phyloP scores from a whole-genome alignment of 2,113 vertebrate genomes.

The Phalacrocorax brasilianus region DNA sequence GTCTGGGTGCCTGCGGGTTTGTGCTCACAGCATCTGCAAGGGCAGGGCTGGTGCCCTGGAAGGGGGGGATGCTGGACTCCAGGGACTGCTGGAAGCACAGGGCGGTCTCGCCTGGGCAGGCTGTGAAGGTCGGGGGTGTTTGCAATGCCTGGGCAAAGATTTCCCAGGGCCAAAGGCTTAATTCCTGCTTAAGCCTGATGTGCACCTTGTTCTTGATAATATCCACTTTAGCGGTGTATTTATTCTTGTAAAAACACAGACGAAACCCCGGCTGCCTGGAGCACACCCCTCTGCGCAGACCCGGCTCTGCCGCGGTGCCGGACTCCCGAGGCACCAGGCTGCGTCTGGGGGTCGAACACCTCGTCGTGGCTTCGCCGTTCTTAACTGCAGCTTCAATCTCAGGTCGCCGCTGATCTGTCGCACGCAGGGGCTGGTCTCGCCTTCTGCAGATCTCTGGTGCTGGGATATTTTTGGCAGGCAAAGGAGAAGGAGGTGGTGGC shows the following conservation, averaged over 20 bases:
- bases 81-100: background rate
- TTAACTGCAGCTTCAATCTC: background rate
- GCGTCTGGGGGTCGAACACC: background rate
- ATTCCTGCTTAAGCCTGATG: background rate
- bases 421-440: rapidly evolving
- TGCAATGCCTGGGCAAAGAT: background rate
- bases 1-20: background rate
- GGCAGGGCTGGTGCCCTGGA: background rate
- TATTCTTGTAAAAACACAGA: background rate
- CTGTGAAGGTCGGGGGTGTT: rapidly evolving
- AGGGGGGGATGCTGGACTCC: background rate
- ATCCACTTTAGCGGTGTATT: rapidly evolving
- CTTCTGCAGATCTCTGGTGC: rapidly evolving
- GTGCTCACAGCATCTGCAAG: background rate
- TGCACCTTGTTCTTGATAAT: background rate
- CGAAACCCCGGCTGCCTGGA: background rate
- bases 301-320: background rate
- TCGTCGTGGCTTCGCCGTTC: rapidly evolving
- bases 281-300: rapidly evolving
- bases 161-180: background rate
- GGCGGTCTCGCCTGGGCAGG: background rate
- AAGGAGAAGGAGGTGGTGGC: background rate
- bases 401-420: rapidly evolving
- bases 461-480: background rate
- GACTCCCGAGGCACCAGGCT: rapidly evolving